Percentiles rank a stretch among this genome's conserved stretches.
These are phyloP conservation scores for Cerastoderma edule DNA, from an alignment of 2,888 invertebrate genomes.

Conservation along the genomic window DNA sequence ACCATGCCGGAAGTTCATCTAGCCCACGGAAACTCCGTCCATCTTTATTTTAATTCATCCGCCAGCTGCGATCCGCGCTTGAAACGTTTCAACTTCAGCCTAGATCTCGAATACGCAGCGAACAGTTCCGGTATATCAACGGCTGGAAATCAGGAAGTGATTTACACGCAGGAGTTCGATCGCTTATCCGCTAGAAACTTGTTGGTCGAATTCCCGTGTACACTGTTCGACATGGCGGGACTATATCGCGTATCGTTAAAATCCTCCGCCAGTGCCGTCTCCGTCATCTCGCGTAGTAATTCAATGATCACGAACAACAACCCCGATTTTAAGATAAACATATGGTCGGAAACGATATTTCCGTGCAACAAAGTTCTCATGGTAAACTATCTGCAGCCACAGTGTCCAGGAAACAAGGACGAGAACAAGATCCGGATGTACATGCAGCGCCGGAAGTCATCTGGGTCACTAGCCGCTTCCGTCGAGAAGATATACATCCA, in stretches of 20 bases:
- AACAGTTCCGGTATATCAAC: conserved; percentile 42
- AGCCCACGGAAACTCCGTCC: conserved; percentile 72
- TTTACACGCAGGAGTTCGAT: conserved; percentile 46
- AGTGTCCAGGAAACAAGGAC: conserved; percentile 69
- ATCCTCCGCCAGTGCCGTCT: conserved; percentile 65
- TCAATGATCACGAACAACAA: conserved; percentile 73
- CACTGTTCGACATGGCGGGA: conserved; percentile 75
- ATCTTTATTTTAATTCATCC: conserved; percentile 63
- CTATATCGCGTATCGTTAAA: conserved; percentile 71
- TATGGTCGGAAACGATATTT: conserved; percentile 66
- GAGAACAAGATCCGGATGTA: conserved; percentile 77
- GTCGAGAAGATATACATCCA: conserved; percentile 66
- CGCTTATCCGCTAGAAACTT: conserved; percentile 42
- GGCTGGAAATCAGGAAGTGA: conserved; percentile 37
- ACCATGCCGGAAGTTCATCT: conserved; percentile 65
- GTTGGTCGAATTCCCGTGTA: conserved; percentile 65
- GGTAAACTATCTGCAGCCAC: conserved; percentile 71
- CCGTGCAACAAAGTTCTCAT: conserved; percentile 69
- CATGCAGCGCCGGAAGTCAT: conserved; percentile 61
- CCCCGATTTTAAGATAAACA: conserved; percentile 66
- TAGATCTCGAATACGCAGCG: conserved; percentile 64
- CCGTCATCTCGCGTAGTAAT: conserved; percentile 69
- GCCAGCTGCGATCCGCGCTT: conserved; percentile 71
- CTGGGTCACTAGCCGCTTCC: conserved; percentile 75
- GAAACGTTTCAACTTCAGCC: conserved; percentile 63